A percentile compares a stretch with the other conserved stretches of the same genome.
Conservation (phyloP, 2,113 vertebrate genomes). For the Plecotus auritus region DNA sequence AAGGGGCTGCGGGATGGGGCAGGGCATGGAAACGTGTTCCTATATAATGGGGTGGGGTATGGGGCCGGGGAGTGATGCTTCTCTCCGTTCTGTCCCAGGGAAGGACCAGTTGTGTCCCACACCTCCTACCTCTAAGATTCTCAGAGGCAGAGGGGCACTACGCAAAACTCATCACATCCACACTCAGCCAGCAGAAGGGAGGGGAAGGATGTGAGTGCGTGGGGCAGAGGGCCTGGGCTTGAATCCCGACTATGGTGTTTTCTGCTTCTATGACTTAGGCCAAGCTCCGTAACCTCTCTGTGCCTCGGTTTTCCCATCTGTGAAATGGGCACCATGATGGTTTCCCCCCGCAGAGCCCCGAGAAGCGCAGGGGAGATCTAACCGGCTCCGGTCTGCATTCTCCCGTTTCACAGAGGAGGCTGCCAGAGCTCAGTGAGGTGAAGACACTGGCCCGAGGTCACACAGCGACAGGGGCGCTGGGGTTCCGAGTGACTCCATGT, state of each 20-base stretch:
- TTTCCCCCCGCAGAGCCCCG: not conserved
- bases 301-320: not conserved
- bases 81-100: not conserved
- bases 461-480: not conserved
- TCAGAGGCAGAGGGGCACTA: not conserved
- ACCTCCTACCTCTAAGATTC: not conserved
- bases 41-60: not conserved
- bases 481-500: not conserved
- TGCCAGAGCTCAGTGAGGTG: not conserved
- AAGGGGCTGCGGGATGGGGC: fast-evolving
- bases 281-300: not conserved
- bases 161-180: not conserved
- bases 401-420: not conserved
- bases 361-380: not conserved
- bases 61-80: not conserved
- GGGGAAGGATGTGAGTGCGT: not conserved
- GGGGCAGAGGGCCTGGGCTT: not conserved
- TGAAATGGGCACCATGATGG: not conserved
- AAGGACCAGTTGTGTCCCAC: too few relatives aligned
- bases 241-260: not conserved
- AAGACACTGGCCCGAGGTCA: not conserved
- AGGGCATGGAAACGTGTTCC: not conserved
- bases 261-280: not conserved
- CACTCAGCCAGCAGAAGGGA: not conserved
- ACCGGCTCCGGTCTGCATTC: not conserved